These are phyloP conservation scores for Anhinga anhinga DNA, from an alignment of 2,113 vertebrate genomes.

Conservation along the genomic window DNA sequence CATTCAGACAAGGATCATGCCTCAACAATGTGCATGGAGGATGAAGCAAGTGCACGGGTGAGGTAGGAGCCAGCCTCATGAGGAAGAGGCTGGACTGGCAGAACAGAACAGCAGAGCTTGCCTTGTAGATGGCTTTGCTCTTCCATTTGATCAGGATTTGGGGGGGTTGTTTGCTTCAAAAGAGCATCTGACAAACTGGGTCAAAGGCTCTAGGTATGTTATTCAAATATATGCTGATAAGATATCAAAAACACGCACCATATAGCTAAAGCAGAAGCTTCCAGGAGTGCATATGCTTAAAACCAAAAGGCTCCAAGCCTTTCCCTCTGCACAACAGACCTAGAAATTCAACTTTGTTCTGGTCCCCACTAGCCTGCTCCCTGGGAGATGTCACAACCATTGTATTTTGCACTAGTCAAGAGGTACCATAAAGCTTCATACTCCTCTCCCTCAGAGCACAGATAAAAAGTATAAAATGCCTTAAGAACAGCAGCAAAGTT, in stretches of 20 bases:
- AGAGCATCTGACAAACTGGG: background rate
- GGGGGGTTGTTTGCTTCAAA: background rate
- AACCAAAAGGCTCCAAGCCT: background rate
- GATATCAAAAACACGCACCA: background rate
- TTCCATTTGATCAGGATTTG: background rate
- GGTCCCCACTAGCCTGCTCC: background rate
- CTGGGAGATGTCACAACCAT: background rate
- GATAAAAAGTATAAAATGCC: background rate
- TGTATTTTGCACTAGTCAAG: background rate
- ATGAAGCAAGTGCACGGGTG: background rate
- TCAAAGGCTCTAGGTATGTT: background rate
- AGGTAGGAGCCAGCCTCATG: background rate
- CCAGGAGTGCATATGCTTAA: background rate
- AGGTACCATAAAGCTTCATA: background rate
- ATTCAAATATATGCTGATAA: background rate
- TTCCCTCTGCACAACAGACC: background rate
- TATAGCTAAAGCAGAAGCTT: background rate
- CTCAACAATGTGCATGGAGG: rapidly evolving
- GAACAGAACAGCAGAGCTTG: background rate
- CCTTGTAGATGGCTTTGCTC: background rate
- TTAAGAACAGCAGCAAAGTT: background rate
- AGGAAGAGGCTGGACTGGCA: background rate
- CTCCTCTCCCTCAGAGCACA: background rate
- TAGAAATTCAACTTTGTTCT: background rate
- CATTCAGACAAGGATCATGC: background rate